Base-by-base conservation (phyloP, 2,888 invertebrate species). In the Ligdia adustata region DNA sequence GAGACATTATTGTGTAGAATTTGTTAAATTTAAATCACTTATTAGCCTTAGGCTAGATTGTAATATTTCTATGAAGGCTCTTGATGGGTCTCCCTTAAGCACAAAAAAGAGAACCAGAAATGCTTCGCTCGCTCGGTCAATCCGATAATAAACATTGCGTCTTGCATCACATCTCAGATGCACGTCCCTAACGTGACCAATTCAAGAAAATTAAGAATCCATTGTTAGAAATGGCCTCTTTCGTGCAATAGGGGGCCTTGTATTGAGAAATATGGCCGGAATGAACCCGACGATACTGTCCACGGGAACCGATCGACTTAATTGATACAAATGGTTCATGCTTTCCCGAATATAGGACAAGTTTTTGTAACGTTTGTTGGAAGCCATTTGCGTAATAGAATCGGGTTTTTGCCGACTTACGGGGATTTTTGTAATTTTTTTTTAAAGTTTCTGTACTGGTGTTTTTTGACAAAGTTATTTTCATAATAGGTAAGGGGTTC, bases 241-340 rank as follows among this genome's bases (percentile, higher is more conserved):
- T 47, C 39, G 50, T 9, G 44, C 58, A 65, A 78, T 78, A n/a
- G n/a, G 69, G 72, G 76, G 72, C 69, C 59, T 65, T 57, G 72
- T 69, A 85, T 83, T 74, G 73, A 80, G 80, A 83, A 79, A 73
- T 79, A 84, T 83, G 60, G 73, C 69, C 58, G 57, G 47, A 46
- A 22, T n/a, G 16, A 5, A 3, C 16, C 16, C 3, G 5, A 16
- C 5, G 54, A 33, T 62, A 6, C 35, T 57, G 62, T 69, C 61
- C 68, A 31, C 1, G 22, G 22, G 41, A 72, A 72, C 74, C 66
- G 70, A 67, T 62, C 58, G 48, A 24, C 56, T 63, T 80, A 82
- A 84, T 83, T 82, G 82, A 77, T 75, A 83, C 60, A 73, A 82
- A 82, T 80, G 74, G 68, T 56, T 3, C 16, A 53, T 62, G 60